phyloP scores from a whole-genome alignment of 2,888 invertebrate species.

The Phymatocera aterrima region DNA sequence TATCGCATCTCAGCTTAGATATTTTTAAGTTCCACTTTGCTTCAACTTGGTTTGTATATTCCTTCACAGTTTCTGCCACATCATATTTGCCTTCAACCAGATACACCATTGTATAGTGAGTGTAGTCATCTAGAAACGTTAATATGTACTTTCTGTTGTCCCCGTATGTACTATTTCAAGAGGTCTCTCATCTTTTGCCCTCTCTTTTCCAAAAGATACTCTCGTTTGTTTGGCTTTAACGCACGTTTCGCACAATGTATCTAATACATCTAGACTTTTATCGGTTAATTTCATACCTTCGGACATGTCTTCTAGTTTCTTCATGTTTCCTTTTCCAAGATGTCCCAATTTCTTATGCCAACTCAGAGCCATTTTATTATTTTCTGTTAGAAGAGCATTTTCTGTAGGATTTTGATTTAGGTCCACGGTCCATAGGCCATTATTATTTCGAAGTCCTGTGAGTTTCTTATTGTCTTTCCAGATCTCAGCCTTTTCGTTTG shows the following conservation, averaged over 20 bases:
- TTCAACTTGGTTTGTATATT: slow-evolving; percentile 52
- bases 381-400: not conserved
- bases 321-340: not conserved
- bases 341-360: slow-evolving; percentile 40
- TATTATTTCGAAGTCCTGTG: slow-evolving; percentile 12
- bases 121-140: slow-evolving; percentile 59
- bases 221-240: slow-evolving; percentile 24
- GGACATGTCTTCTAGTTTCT: not conserved
- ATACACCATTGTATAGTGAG: slow-evolving; percentile 53
- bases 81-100: slow-evolving; percentile 55
- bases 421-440: slow-evolving; percentile 46
- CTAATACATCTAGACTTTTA: not conserved
- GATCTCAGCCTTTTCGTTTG: slow-evolving; percentile 54
- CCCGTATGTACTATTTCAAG: slow-evolving; percentile 49
- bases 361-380: not conserved
- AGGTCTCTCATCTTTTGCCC: not conserved
- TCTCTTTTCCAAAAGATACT: not conserved
- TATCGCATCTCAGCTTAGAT: slow-evolving; percentile 54
- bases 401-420: not conserved
- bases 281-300: not conserved
- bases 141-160: too few species aligned
- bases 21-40: slow-evolving; percentile 52
- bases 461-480: slow-evolving; percentile 52
- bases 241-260: slow-evolving; percentile 18
- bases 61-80: slow-evolving; percentile 51